Percentiles rank a stretch among this genome's conserved stretches.
Conservation (phyloP, 2,797 vertebrate genomes). For the Peromyscus attwateri region DNA sequence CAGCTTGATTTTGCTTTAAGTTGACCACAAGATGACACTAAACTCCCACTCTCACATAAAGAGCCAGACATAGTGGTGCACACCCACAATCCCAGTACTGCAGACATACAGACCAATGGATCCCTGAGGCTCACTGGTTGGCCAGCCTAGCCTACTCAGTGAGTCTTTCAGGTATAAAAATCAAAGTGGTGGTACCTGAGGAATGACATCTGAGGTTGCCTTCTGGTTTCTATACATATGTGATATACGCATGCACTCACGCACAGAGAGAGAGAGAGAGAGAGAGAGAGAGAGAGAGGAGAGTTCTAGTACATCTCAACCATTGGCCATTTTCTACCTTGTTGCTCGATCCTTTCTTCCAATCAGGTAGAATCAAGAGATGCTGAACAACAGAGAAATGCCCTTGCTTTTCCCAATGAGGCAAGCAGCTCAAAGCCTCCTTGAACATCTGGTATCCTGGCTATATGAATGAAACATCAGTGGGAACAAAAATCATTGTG, state of each 20-base stretch:
- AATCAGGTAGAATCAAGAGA: not conserved
- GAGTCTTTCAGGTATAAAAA: not conserved
- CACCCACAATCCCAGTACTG: not conserved
- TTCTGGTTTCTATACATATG: not conserved
- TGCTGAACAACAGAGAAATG: not conserved
- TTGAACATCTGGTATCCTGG: not conserved
- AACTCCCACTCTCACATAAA: too few relatives aligned
- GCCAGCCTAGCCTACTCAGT: not conserved
- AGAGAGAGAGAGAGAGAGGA: too few relatives aligned
- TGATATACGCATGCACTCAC: not conserved
- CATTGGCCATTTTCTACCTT: not conserved
- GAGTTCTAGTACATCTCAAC: not conserved
- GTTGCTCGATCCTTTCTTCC: not conserved
- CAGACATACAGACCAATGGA: too few relatives aligned
- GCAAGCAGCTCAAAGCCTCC: constrained; percentile 36
- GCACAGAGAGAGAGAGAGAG: too few relatives aligned
- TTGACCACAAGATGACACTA: not conserved
- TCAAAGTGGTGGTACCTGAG: not conserved
- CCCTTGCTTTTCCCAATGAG: not conserved
- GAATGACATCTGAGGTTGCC: not conserved
- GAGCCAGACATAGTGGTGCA: not conserved
- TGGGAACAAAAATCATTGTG: constrained; percentile 7
- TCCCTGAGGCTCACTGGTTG: not conserved
- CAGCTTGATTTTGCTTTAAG: not conserved
- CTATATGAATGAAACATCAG: not conserved